A percentile compares a stretch with the other conserved stretches of the same genome.
Evolutionary conservation across 1,140 invertebrate genomes (phyloP).

Genomic region (Heliconius eleuchia): DNA sequence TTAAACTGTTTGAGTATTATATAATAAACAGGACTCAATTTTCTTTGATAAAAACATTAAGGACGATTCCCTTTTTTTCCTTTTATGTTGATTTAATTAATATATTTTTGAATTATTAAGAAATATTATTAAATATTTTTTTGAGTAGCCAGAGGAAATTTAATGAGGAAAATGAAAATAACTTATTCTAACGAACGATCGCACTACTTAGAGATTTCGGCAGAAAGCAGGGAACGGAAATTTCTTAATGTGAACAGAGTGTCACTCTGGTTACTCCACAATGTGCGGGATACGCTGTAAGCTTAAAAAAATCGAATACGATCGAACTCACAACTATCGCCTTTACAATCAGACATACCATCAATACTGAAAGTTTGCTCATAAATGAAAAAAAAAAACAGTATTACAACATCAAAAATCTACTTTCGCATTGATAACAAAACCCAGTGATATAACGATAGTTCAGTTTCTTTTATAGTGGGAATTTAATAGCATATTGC

Average conservation of each 20-base stretch:
- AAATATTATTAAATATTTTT: too few relatives aligned
- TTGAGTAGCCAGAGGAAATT: too few relatives aligned
- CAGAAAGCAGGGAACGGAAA: not conserved
- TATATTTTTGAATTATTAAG: too few relatives aligned
- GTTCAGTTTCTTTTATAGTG: constrained; percentile 13
- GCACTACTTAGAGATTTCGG: not conserved
- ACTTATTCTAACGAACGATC: too few relatives aligned
- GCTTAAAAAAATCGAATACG: not conserved
- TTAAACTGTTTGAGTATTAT: too few relatives aligned
- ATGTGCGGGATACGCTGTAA: not conserved
- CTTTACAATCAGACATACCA: not conserved
- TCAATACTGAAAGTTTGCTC: too few relatives aligned
- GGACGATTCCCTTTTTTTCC: too few relatives aligned
- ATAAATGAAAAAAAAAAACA: not conserved
- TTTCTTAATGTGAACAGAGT: not conserved
- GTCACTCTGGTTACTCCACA: not conserved
- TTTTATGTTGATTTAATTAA: too few relatives aligned
- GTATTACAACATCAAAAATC: not conserved
- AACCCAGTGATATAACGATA: not conserved
- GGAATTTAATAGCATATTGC: constrained; percentile 36
- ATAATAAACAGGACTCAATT: too few relatives aligned
- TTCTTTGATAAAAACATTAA: too few relatives aligned
- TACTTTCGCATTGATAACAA: not conserved
- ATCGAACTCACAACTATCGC: not conserved
- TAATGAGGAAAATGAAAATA: too few relatives aligned